A percentile compares a stretch with the other conserved stretches of the same genome.
Evolutionary conservation across 1,140 invertebrate species (phyloP).

Genomic region (Laupala kohalensis): DNA sequence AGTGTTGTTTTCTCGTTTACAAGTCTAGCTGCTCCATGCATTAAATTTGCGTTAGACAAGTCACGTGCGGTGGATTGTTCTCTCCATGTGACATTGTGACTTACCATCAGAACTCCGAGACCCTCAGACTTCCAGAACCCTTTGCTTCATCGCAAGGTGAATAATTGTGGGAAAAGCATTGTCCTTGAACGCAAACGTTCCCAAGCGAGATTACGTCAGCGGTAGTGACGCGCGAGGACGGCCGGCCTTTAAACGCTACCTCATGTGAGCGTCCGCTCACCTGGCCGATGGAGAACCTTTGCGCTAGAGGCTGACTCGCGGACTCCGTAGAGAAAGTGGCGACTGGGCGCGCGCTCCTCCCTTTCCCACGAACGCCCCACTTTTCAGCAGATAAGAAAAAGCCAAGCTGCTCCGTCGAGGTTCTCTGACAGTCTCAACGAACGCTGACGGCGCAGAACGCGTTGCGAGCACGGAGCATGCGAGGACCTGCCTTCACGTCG

Average conservation of each 20-base stretch:
- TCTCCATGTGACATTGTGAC: too few species aligned
- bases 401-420: too few species aligned
- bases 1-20: too few species aligned
- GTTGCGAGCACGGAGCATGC: too few species aligned
- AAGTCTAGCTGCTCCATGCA: too few species aligned
- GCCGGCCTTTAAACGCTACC: background rate
- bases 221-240: background rate
- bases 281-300: background rate
- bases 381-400: background rate
- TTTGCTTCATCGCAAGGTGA: too few species aligned
- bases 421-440: too few species aligned
- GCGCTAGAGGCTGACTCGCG: background rate
- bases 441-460: too few species aligned
- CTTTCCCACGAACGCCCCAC: background rate
- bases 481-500: background rate
- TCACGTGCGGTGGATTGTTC: too few species aligned
- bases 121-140: too few species aligned
- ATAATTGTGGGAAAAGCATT: background rate
- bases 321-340: background rate
- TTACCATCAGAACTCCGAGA: too few species aligned
- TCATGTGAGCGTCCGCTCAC: background rate
- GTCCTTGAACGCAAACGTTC: background rate
- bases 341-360: background rate
- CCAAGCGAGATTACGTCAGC: background rate
- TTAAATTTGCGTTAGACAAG: too few species aligned